phyloP scores from a whole-genome alignment of 2,113 vertebrate species.

The Corythoichthys intestinalis region DNA sequence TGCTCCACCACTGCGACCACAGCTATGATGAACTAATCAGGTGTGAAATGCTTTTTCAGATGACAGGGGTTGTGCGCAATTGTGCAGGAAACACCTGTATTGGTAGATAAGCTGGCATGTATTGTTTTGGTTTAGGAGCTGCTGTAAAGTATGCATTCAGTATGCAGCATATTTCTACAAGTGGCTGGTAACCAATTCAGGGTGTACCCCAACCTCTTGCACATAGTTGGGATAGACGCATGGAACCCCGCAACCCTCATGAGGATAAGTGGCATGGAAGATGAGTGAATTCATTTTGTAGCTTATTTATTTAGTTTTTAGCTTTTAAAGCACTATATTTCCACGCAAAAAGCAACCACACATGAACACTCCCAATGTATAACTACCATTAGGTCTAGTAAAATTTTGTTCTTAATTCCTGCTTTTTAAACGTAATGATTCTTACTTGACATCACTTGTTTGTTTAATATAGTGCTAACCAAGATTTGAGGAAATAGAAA shows the following conservation, averaged over 20 bases:
- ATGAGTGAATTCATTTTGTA: too few relatives aligned
- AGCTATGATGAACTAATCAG: slow-evolving; percentile 26
- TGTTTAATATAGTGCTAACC: neutral
- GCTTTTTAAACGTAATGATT: neutral
- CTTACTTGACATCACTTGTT: neutral
- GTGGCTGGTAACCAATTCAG: too few relatives aligned
- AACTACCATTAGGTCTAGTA: neutral
- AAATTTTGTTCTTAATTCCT: neutral
- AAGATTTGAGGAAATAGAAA: neutral
- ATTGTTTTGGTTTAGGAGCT: neutral
- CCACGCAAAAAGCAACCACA: neutral
- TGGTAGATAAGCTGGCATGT: neutral
- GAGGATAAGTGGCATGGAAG: too few relatives aligned
- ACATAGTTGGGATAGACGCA: too few relatives aligned
- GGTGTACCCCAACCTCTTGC: too few relatives aligned
- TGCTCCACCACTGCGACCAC: slow-evolving; percentile 13
- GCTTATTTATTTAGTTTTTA: too few relatives aligned
- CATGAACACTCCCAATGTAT: neutral
- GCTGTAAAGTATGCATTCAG: neutral
- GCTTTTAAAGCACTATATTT: neutral
- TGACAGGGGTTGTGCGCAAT: neutral
- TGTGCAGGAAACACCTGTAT: neutral
- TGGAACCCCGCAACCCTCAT: too few relatives aligned
- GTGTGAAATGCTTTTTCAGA: slow-evolving; percentile 24
- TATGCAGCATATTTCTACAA: neutral